Percentiles rank a stretch among this genome's conserved stretches.
Evolutionary conservation across 1,140 invertebrate genomes (phyloP).

Genomic region (Aphidius gifuensis): DNA sequence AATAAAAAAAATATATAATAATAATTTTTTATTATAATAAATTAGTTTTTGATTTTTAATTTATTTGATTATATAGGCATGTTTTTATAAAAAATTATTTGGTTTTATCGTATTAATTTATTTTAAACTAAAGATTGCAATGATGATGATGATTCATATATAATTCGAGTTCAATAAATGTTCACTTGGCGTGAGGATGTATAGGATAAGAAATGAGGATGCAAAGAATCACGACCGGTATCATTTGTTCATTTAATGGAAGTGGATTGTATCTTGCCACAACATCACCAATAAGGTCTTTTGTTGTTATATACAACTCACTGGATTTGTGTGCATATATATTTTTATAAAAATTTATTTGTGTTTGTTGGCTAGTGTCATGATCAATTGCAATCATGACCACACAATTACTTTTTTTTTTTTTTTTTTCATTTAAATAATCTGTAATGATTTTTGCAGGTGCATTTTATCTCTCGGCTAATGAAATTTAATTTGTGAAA

Average conservation of each 20-base stretch:
- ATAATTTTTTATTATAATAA: too few relatives aligned
- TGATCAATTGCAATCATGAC: constrained; percentile 16
- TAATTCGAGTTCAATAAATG: too few relatives aligned
- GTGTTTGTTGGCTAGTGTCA: not conserved
- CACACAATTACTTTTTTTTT: constrained; percentile 6
- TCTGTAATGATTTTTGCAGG: too few relatives aligned
- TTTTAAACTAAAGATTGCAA: too few relatives aligned
- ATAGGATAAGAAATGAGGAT: not conserved
- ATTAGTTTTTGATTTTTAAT: too few relatives aligned
- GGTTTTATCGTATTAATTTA: too few relatives aligned
- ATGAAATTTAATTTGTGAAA: not conserved
- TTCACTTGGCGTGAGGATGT: not conserved
- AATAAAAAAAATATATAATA: too few relatives aligned
- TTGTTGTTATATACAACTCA: not conserved
- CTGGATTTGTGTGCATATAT: constrained; percentile 1
- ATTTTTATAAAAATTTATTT: not conserved
- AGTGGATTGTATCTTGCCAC: constrained; percentile 10
- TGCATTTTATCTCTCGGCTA: constrained; percentile 1
- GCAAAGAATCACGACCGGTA: constrained; percentile 6
- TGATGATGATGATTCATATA: too few relatives aligned
- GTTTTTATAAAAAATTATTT: too few relatives aligned
- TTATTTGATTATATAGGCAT: too few relatives aligned
- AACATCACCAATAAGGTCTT: constrained; percentile 18
- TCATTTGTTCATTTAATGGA: constrained; percentile 21
- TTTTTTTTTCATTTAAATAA: too few relatives aligned